Percentiles rank a stretch among this genome's conserved stretches.
These are phyloP conservation scores for Apamea anceps DNA, from an alignment of 2,888 invertebrate species.

Conservation along the genomic window DNA sequence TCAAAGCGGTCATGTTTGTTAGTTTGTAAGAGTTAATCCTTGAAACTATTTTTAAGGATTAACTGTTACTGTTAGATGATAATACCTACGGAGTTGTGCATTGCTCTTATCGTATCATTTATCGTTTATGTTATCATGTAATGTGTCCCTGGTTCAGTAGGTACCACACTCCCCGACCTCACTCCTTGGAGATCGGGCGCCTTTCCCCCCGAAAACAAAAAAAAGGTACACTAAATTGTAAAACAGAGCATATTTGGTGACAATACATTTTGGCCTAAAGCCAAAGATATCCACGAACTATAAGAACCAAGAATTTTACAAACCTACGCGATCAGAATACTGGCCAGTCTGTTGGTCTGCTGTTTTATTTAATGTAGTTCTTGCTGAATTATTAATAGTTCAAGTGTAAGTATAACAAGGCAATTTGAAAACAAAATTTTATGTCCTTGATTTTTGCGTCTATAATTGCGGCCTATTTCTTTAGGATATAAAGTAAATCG, in stretches of 20 bases:
- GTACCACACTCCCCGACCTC: background rate
- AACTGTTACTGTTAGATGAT: background rate
- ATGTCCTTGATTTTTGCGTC: background rate
- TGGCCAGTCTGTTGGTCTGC: background rate
- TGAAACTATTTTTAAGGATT: no score
- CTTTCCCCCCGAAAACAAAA: no score
- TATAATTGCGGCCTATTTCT: background rate
- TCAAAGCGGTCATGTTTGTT: no score
- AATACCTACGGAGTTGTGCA: background rate
- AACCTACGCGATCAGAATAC: background rate
- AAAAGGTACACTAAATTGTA: background rate
- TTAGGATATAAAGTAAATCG: no score
- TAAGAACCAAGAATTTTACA: constrained; percentile 2
- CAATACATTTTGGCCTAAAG: constrained; percentile 2
- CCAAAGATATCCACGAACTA: background rate
- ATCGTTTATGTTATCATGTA: background rate
- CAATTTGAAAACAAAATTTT: background rate
- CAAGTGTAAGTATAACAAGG: background rate
- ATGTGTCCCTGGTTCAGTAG: background rate
- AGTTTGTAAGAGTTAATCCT: no score
- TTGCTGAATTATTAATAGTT: background rate
- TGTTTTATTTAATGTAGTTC: background rate
- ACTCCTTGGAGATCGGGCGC: no score
- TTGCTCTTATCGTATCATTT: no score
- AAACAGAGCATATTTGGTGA: background rate